These are phyloP conservation scores for Chromis chromis DNA, from an alignment of 2,797 vertebrate genomes.

Conservation along the genomic window DNA sequence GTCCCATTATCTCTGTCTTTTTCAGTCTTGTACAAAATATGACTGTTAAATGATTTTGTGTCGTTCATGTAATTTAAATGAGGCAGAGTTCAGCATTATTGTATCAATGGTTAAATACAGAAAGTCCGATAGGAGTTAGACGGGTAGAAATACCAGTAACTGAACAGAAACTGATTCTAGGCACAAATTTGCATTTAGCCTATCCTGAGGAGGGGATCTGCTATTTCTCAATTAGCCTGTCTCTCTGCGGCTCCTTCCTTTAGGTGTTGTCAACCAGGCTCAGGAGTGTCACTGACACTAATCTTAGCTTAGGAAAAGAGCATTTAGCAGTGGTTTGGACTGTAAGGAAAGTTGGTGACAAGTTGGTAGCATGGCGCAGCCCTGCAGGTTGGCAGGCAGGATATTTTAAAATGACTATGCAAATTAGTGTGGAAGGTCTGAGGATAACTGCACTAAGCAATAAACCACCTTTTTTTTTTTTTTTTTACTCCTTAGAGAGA, in stretches of 20 bases:
- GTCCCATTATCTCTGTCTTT: neutral
- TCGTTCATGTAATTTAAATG: slow-evolving; percentile 18
- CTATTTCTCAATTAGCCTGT: slow-evolving; percentile 54
- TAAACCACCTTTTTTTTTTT: neutral
- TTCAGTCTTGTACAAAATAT: slow-evolving; percentile 9
- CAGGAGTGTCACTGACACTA: slow-evolving; percentile 64
- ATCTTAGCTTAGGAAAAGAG: slow-evolving; percentile 67
- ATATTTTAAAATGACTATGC: slow-evolving; percentile 14
- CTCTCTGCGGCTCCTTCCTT: slow-evolving; percentile 38
- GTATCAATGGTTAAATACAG: slow-evolving; percentile 14
- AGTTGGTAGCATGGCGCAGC: slow-evolving; percentile 22
- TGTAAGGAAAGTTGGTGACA: slow-evolving; percentile 42
- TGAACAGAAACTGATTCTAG: slow-evolving; percentile 28
- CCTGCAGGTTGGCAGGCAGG: slow-evolving; percentile 30
- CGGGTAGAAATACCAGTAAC: neutral
- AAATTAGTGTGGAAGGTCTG: slow-evolving; percentile 23
- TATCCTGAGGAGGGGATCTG: slow-evolving; percentile 61
- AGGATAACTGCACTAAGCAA: neutral
- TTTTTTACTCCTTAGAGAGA: neutral
- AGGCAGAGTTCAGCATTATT: slow-evolving; percentile 15
- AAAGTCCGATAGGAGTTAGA: slow-evolving; percentile 4
- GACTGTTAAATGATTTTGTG: neutral
- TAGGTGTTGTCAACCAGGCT: slow-evolving; percentile 59
- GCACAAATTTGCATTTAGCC: slow-evolving; percentile 62
- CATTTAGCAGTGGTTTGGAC: slow-evolving; percentile 46